Conservation (phyloP, 2,888 invertebrate species). For the Dorcus hopei region DNA sequence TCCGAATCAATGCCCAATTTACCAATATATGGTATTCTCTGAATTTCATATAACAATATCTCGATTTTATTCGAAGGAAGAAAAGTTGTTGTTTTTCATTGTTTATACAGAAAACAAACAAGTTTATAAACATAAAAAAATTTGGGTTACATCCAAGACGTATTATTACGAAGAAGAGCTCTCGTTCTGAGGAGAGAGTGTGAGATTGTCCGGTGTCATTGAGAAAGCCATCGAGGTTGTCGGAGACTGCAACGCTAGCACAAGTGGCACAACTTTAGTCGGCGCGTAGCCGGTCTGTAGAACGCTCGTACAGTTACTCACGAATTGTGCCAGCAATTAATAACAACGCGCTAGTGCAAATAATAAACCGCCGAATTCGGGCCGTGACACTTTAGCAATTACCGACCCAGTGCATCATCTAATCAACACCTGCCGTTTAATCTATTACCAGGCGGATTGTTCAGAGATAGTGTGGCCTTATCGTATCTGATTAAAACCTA, state of each 20-base stretch:
- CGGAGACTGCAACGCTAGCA: constrained; percentile 37
- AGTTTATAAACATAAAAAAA: background rate
- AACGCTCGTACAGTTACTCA: constrained; percentile 32
- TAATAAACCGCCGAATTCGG: no score
- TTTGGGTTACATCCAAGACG: background rate
- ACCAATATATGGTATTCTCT: no score
- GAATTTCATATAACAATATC: no score
- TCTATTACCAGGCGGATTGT: no score
- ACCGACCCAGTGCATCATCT: no score
- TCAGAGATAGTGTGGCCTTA: no score
- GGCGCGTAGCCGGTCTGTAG: constrained; percentile 29
- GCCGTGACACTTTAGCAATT: no score
- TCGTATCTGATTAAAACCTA: background rate
- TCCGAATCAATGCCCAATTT: no score
- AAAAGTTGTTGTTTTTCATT: no score
- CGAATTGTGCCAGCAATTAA: constrained; percentile 29
- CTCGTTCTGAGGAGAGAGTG: constrained; percentile 31
- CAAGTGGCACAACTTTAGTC: constrained; percentile 38
- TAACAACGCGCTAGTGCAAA: constrained; percentile 1
- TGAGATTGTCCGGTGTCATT: constrained; percentile 38
- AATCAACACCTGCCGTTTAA: no score
- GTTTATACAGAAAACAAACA: no score
- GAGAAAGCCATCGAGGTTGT: constrained; percentile 33
- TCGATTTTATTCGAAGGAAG: no score
- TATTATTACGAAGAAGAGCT: background rate